phyloP scores from a whole-genome alignment of 2,888 invertebrate species.

The Conus canariensis region DNA sequence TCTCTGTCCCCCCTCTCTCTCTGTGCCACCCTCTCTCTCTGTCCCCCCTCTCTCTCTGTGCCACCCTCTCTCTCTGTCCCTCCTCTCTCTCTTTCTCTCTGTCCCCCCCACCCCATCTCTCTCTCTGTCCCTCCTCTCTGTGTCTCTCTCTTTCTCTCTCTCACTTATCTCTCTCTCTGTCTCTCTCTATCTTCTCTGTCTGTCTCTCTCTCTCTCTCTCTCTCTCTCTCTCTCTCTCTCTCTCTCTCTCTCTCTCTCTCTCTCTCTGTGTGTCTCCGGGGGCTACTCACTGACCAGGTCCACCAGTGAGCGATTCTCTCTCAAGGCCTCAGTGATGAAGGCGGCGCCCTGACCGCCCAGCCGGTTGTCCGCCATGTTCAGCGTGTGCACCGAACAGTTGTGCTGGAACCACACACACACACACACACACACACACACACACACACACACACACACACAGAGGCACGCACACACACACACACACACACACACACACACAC shows the following conservation, averaged over 20 bases:
- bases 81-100: not conserved
- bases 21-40: not conserved
- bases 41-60: not conserved
- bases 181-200: not conserved
- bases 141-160: too few species aligned
- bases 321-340: conserved; percentile 63
- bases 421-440: too few species aligned
- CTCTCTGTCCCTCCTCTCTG: not conserved
- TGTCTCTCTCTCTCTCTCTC: not conserved
- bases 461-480: not conserved
- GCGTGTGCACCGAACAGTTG: conserved; percentile 59
- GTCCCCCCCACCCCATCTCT: not conserved
- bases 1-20: not conserved
- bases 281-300: conserved; percentile 57
- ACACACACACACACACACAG: not conserved
- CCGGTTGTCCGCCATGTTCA: conserved; percentile 65
- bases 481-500: too few species aligned
- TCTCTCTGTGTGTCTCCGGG: not conserved
- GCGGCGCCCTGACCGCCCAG: conserved; percentile 59
- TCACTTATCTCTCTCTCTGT: not conserved
- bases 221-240: too few species aligned
- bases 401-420: conserved; percentile 51
- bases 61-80: not conserved
- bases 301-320: conserved; percentile 60
- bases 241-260: not conserved